Conservation (phyloP, 2,888 invertebrate species). For the Macaria notata region DNA sequence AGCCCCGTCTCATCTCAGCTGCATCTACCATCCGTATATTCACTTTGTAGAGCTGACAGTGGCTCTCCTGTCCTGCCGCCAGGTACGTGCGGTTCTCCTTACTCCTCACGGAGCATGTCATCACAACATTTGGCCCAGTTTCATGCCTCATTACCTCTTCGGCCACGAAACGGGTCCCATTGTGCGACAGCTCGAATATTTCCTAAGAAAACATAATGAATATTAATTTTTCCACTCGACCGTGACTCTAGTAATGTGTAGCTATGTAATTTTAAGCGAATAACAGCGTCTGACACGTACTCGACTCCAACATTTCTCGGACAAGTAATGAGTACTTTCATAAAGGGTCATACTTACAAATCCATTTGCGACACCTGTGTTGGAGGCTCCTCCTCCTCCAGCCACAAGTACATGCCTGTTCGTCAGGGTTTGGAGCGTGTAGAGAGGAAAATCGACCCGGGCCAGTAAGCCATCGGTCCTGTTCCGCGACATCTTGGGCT, state of each 20-base stretch:
- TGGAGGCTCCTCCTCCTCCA: slow-evolving; percentile 98
- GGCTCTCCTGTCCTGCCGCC: slow-evolving; percentile 95
- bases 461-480: slow-evolving; percentile 89
- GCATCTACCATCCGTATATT: slow-evolving; percentile 81
- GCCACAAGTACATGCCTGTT: slow-evolving; percentile 97
- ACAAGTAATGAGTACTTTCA: slow-evolving; percentile 14
- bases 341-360: slow-evolving; percentile 87
- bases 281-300: slow-evolving; percentile 53
- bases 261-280: slow-evolving; percentile 27
- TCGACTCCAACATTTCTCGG: slow-evolving; percentile 23
- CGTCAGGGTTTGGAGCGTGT: slow-evolving; percentile 94
- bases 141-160: slow-evolving; percentile 95
- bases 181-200: slow-evolving; percentile 94
- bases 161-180: slow-evolving; percentile 91
- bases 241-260: slow-evolving; percentile 20
- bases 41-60: slow-evolving; percentile 92
- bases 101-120: slow-evolving; percentile 92
- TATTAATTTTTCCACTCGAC: slow-evolving; percentile 18
- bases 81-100: slow-evolving; percentile 89
- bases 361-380: slow-evolving; percentile 98
- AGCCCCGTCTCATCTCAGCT: slow-evolving; percentile 81
- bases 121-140: slow-evolving; percentile 94
- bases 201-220: slow-evolving; percentile 83
- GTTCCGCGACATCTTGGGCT: slow-evolving; percentile 70
- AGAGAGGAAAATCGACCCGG: slow-evolving; percentile 96